Evolutionary conservation across 2,888 invertebrate genomes (phyloP).

Genomic region (Callyntrura sp.): DNA sequence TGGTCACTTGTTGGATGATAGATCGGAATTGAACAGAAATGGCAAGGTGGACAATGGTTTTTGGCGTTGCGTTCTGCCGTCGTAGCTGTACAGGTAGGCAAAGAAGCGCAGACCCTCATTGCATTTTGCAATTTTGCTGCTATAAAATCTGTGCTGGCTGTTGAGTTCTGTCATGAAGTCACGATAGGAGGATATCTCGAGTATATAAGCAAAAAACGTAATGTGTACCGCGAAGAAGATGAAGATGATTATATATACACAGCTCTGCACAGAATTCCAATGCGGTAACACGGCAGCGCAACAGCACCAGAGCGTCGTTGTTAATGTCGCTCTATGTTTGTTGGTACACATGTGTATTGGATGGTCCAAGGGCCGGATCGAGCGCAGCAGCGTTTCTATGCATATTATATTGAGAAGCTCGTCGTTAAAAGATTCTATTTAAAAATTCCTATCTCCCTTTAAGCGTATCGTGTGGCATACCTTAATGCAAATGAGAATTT

Average conservation of each 20-base stretch:
- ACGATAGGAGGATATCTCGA: conserved; percentile 37
- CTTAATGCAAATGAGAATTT: neutral
- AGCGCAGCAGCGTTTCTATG: neutral
- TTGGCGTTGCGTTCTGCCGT: conserved; percentile 67
- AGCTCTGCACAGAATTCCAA: neutral
- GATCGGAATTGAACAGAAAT: conserved; percentile 74
- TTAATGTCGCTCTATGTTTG: conserved; percentile 7
- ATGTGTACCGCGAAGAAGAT: conserved; percentile 5
- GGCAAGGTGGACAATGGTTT: conserved; percentile 79
- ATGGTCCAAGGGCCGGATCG: conserved; percentile 30
- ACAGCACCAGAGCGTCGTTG: neutral
- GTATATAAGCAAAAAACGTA: conserved; percentile 15
- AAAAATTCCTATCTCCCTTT: conserved; percentile 29
- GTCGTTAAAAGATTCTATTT: neutral
- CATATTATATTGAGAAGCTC: neutral
- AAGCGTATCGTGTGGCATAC: neutral
- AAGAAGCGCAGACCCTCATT: conserved; percentile 15
- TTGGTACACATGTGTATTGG: neutral
- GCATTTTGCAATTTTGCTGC: conserved; percentile 32
- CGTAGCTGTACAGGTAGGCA: neutral
- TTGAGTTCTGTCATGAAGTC: neutral
- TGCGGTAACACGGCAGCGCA: neutral
- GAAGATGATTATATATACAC: neutral
- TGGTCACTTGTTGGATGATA: conserved; percentile 78
- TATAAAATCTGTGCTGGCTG: neutral